These are phyloP conservation scores for Morpho achilles DNA, from an alignment of 2,888 invertebrate species.

Conservation along the genomic window DNA sequence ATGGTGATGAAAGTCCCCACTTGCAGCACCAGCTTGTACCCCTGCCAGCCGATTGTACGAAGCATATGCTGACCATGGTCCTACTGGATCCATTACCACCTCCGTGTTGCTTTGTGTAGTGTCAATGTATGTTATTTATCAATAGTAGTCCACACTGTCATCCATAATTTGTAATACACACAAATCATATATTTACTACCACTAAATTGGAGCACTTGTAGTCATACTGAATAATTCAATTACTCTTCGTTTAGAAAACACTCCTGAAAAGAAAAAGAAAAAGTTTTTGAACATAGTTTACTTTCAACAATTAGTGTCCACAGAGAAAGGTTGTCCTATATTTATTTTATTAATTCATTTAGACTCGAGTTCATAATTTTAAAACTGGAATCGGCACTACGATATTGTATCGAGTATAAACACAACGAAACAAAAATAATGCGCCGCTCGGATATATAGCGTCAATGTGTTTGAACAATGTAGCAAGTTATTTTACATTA, in stretches of 20 bases:
- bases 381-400: background rate
- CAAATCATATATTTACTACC: conserved; percentile 52
- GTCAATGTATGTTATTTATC: conserved; percentile 69
- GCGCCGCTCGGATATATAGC: conserved; percentile 67
- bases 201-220: conserved; percentile 57
- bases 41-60: conserved; percentile 90
- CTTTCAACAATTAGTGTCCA: conserved; percentile 1
- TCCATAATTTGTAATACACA: conserved; percentile 72
- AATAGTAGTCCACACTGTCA: conserved; percentile 76
- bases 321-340: background rate
- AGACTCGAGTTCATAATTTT: background rate
- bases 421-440: conserved; percentile 53
- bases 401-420: conserved; percentile 10
- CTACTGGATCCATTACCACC: conserved; percentile 92
- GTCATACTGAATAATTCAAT: conserved; percentile 47
- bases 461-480: conserved; percentile 67
- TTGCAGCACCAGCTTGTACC: conserved; percentile 83
- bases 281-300: conserved; percentile 19
- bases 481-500: conserved; percentile 41
- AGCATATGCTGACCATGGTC: conserved; percentile 91
- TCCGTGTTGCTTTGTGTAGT: conserved; percentile 63
- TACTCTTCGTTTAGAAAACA: conserved; percentile 48
- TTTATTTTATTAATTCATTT: background rate
- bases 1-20: conserved; percentile 84
- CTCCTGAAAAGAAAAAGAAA: conserved; percentile 67